phyloP scores from a whole-genome alignment of 30 jellyfish, hydroid and myxozoan genomes.

The Aurelia sp. region DNA sequence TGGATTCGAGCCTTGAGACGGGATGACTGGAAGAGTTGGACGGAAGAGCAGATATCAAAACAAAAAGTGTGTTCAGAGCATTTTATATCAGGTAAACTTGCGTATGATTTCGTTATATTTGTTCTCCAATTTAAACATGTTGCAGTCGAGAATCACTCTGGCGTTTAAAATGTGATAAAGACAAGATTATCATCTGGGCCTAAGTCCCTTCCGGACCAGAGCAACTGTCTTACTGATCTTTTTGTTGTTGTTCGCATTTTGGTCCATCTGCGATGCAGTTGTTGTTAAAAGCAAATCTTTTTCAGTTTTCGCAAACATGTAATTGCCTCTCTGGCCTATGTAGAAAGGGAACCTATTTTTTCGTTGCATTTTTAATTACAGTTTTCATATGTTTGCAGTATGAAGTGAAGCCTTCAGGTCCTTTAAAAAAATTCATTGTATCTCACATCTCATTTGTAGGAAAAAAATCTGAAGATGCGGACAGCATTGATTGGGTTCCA shows the following conservation, averaged over 20 bases:
- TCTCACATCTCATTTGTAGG: background rate
- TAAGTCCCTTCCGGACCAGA: too few species aligned
- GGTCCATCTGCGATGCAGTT: too few species aligned
- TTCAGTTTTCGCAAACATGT: too few species aligned
- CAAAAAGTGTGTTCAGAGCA: conserved; percentile 44
- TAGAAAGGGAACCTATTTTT: too few species aligned
- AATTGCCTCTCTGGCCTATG: too few species aligned
- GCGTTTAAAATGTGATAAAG: background rate
- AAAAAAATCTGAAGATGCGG: conserved; percentile 21
- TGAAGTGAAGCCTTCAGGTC: too few species aligned
- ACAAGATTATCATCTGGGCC: too few species aligned
- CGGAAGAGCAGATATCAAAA: conserved; percentile 45
- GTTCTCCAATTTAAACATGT: background rate
- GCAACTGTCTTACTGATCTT: too few species aligned
- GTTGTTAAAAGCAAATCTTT: too few species aligned
- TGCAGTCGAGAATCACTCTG: background rate
- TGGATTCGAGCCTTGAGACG: conserved; percentile 58
- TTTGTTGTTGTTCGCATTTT: too few species aligned
- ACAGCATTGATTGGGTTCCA: conserved; percentile 22
- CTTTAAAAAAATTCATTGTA: background rate
- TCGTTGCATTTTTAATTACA: too few species aligned
- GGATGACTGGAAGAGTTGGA: conserved; percentile 57
- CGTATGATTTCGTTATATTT: background rate
- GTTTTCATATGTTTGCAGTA: background rate
- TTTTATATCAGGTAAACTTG: conserved; percentile 44